Base-by-base conservation (phyloP, 2,113 vertebrate genomes). In the Osmerus mordax region DNA sequence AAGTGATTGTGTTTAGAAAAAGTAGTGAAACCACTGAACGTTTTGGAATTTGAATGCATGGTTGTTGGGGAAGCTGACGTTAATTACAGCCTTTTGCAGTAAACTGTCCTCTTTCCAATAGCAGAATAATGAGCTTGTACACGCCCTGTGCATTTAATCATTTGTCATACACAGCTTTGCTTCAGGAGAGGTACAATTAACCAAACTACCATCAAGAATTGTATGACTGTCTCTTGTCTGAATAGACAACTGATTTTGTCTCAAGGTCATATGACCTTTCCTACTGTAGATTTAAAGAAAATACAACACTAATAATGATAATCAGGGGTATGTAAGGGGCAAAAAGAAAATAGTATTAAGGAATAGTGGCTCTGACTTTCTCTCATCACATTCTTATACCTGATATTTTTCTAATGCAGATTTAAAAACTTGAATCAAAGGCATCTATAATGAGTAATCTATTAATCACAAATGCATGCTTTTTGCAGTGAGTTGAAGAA, bases 81-180 rank as follows among this genome's bases (percentile, higher is more conserved):
- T 92, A 92, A 89, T 89, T 90, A 89, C 54, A 83, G 81, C 81
- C 76, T 75, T 83, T 89, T 85, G 84, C 84, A 75, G 79, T 71
- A 74, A 71, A 70, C 79, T 84, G 85, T 90, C 87, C 86, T 85
- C 87, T 87, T 86, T 81, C 85, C 77, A 78, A 19, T 70, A 77
- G 81, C 78, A 69, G 70, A 77, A 59, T 66, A 85, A 87, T 77
- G 69, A 80, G 73, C 60, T 76, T 75, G 86, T 88, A 64, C 56
- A 16, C 56, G 60, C 58, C 55, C 73, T 18, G 67, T 73, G 77
- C 79, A 77, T 82, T 79, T 76, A 73, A 85, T 86, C 74, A 81
- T 86, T 85, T 84, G 83, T 87, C 78, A 72, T 73, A 80, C 72
- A 29, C 63, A 78, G 84, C 81, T 80, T 77, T 61, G 63, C 76